Conservation (phyloP, 2,113 vertebrate species). For the Nesogale talazaci region DNA sequence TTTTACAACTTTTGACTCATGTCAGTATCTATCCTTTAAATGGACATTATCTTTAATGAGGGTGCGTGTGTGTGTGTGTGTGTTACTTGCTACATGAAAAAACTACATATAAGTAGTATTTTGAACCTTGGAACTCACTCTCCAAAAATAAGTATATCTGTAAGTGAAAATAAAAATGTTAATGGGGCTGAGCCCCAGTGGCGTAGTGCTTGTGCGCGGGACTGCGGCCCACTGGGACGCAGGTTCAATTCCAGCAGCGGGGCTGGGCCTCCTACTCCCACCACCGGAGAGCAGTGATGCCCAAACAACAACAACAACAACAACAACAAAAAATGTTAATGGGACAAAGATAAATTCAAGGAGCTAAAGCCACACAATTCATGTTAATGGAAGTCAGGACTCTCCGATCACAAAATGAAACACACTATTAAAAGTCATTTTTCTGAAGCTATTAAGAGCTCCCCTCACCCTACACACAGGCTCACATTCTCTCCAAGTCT, state of each 20-base stretch:
- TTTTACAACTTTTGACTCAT: conserved; percentile 53
- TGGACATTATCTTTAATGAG: background rate
- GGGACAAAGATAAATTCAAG: conserved; percentile 49
- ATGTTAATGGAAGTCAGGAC: background rate
- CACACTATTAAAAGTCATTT: background rate
- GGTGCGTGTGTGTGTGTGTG: too few relatives aligned
- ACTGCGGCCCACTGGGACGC: too few relatives aligned
- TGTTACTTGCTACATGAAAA: conserved; percentile 12
- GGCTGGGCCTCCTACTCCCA: too few relatives aligned
- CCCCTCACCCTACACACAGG: background rate
- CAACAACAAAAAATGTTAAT: too few relatives aligned
- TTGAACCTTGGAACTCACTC: background rate
- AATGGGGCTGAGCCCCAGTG: too few relatives aligned
- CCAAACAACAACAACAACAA: too few relatives aligned
- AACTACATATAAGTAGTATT: conserved; percentile 26
- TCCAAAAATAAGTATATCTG: conserved; percentile 10
- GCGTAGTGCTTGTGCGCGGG: too few relatives aligned
- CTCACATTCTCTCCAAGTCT: background rate
- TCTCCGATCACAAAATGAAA: conserved; percentile 45
- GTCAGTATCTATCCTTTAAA: conserved; percentile 41
- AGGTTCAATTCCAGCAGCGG: too few relatives aligned
- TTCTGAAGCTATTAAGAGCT: too few relatives aligned
- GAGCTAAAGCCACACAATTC: background rate
- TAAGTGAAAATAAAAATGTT: conserved; percentile 36
- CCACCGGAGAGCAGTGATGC: too few relatives aligned